phyloP scores from a whole-genome alignment of 2,113 vertebrate species.

The Calcarius ornatus region DNA sequence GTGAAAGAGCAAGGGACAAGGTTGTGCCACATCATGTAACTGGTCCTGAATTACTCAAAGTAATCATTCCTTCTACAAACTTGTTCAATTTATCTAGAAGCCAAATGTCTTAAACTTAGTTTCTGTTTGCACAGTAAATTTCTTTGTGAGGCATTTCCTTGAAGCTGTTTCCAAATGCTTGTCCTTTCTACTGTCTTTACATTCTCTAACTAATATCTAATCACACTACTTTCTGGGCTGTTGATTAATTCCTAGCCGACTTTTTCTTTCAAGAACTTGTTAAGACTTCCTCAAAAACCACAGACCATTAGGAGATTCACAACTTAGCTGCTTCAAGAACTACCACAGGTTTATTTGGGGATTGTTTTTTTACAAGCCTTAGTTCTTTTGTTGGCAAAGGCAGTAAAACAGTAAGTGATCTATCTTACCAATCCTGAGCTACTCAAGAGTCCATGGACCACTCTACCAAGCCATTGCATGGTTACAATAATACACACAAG shows the following conservation, averaged over 20 bases:
- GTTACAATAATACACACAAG: background rate
- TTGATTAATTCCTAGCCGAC: background rate
- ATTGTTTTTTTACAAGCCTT: background rate
- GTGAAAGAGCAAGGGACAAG: background rate
- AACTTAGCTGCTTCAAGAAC: background rate
- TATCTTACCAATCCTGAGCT: background rate
- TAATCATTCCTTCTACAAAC: background rate
- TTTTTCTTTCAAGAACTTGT: background rate
- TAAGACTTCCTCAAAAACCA: background rate
- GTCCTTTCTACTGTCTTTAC: background rate
- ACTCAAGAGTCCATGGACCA: background rate
- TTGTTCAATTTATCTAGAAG: background rate
- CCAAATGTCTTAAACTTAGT: background rate
- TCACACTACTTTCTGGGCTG: background rate
- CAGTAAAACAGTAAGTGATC: background rate
- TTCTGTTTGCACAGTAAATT: background rate
- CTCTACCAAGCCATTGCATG: rapidly evolving
- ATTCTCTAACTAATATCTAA: background rate
- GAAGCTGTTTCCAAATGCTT: background rate
- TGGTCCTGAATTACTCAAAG: background rate
- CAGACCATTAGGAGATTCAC: rapidly evolving
- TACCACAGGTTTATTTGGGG: background rate
- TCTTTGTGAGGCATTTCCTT: background rate
- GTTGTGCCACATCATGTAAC: background rate
- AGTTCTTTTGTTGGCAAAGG: background rate